phyloP scores from a whole-genome alignment of 2,113 vertebrate genomes.

The Anhinga rufa region DNA sequence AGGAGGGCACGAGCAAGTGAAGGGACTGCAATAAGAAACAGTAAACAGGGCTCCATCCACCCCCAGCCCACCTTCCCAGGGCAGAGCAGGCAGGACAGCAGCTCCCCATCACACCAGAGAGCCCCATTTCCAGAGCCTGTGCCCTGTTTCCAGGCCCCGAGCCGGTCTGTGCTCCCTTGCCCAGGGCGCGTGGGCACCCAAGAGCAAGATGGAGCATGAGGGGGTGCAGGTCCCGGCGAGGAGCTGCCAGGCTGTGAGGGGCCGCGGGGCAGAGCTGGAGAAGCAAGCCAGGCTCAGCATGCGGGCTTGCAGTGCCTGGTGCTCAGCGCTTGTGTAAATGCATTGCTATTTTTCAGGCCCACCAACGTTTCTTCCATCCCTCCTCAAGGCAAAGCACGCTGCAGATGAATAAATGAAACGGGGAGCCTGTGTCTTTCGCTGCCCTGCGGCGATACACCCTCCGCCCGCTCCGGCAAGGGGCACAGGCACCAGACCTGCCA shows the following conservation, averaged over 20 bases:
- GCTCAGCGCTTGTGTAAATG: background rate
- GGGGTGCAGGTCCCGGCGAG: fast-evolving
- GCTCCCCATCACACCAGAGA: background rate
- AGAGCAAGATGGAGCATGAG: fast-evolving
- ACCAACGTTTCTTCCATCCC: background rate
- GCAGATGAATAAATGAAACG: background rate
- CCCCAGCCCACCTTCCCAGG: fast-evolving
- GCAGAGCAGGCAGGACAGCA: background rate
- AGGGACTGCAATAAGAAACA: background rate
- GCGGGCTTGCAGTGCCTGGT: background rate
- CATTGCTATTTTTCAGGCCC: background rate
- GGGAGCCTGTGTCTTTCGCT: fast-evolving
- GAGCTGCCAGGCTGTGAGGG: background rate
- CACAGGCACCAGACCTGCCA: background rate
- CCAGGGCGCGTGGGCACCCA: fast-evolving
- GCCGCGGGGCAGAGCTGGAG: background rate
- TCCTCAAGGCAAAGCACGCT: background rate
- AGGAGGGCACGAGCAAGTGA: background rate
- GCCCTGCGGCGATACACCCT: fast-evolving
- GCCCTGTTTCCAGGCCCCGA: background rate
- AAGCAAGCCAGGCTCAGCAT: fast-evolving
- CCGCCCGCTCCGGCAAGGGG: background rate
- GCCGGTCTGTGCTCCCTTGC: background rate
- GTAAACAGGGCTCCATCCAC: background rate
- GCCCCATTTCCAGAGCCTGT: background rate